phyloP scores from a whole-genome alignment of 2,888 invertebrate species.

The Pogonocherus hispidulus region DNA sequence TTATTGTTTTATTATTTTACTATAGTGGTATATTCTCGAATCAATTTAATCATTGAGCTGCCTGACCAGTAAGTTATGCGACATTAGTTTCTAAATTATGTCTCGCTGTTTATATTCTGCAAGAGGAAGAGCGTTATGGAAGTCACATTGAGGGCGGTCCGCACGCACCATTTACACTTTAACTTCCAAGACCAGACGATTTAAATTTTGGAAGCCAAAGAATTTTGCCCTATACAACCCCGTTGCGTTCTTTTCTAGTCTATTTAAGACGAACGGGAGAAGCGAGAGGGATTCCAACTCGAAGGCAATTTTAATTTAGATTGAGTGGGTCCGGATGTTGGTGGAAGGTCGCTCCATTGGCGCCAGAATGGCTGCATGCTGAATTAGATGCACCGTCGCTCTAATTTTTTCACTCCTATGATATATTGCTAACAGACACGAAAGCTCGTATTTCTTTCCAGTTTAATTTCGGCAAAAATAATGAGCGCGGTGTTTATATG shows the following conservation, averaged over 20 bases:
- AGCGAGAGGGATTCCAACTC: slow-evolving; percentile 30
- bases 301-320: slow-evolving; percentile 42
- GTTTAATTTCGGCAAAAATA: slow-evolving; percentile 58
- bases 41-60: no score
- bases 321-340: slow-evolving; percentile 59
- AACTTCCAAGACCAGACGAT: slow-evolving; percentile 47
- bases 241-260: slow-evolving; percentile 32
- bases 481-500: slow-evolving; percentile 53
- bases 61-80: no score
- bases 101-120: neutral
- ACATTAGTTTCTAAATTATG: neutral
- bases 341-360: slow-evolving; percentile 57
- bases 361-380: slow-evolving; percentile 64
- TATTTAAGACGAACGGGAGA: slow-evolving; percentile 15
- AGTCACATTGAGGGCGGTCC: slow-evolving; percentile 51
- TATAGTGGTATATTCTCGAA: no score
- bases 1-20: no score
- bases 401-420: slow-evolving; percentile 56
- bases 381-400: slow-evolving; percentile 64
- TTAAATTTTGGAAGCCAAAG: slow-evolving; percentile 35
- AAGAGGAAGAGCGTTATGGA: slow-evolving; percentile 24
- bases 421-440: slow-evolving; percentile 62
- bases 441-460: slow-evolving; percentile 58
- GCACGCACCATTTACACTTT: slow-evolving; percentile 52
- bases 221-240: slow-evolving; percentile 12